These are phyloP conservation scores for Drosophila mayri DNA, from an alignment of 1,140 invertebrate species.

Conservation along the genomic window DNA sequence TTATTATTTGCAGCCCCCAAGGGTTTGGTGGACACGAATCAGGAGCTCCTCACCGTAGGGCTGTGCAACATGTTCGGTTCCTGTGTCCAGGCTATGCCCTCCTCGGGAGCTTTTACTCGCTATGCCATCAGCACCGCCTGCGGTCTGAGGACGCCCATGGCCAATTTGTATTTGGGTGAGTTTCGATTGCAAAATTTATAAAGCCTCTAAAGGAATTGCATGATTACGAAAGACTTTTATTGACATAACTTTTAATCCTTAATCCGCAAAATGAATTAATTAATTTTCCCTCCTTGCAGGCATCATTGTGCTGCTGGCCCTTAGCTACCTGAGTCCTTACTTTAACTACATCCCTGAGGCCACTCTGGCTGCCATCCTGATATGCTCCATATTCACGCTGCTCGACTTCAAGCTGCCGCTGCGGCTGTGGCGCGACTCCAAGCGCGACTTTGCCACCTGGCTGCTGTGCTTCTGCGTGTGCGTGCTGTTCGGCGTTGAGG, in stretches of 20 bases:
- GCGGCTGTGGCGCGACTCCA: slow-evolving; percentile 91
- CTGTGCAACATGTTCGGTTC: slow-evolving; percentile 91
- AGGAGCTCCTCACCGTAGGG: slow-evolving; percentile 90
- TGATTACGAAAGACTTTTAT: not conserved
- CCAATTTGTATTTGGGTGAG: slow-evolving; percentile 89
- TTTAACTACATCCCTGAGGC: slow-evolving; percentile 94
- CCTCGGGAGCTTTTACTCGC: slow-evolving; percentile 91
- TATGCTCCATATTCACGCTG: slow-evolving; percentile 78
- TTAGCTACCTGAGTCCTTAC: slow-evolving; percentile 92
- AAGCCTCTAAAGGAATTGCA: not conserved
- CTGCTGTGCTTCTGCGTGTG: slow-evolving; percentile 92
- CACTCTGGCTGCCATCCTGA: slow-evolving; percentile 91
- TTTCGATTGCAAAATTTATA: not conserved
- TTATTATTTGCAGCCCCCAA: slow-evolving; percentile 66
- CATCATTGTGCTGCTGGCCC: slow-evolving; percentile 86
- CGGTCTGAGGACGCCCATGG: slow-evolving; percentile 90
- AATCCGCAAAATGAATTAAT: not conserved
- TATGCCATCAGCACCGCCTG: slow-evolving; percentile 92
- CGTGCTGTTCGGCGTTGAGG: slow-evolving; percentile 92
- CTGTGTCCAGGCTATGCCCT: slow-evolving; percentile 91
- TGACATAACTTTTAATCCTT: not conserved
- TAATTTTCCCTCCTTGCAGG: slow-evolving; percentile 73
- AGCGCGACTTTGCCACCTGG: slow-evolving; percentile 89
- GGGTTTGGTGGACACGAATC: slow-evolving; percentile 88
- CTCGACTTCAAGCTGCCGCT: slow-evolving; percentile 89